A percentile compares a stretch with the other conserved stretches of the same genome.
Conservation (phyloP, 2,888 invertebrate species). For the Hemaris fuciformis region DNA sequence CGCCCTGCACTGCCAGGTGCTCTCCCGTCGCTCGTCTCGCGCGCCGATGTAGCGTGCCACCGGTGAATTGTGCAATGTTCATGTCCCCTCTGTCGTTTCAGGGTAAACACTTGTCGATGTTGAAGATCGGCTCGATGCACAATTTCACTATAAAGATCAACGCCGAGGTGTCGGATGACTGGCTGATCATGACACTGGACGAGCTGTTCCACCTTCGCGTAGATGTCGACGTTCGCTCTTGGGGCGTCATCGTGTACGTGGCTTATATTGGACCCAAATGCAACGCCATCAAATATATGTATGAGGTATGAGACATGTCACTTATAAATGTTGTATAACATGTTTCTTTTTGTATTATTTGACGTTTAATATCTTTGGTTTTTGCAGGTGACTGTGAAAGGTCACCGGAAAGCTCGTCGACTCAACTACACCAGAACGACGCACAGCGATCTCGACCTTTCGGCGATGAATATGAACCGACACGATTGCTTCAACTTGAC, state of each 20-base stretch:
- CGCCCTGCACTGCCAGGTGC: slow-evolving; percentile 44
- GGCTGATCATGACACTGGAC: slow-evolving; percentile 56
- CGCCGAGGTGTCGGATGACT: slow-evolving; percentile 59
- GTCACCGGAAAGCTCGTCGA: slow-evolving; percentile 54
- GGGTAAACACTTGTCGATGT: slow-evolving; percentile 55
- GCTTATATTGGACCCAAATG: slow-evolving; percentile 70
- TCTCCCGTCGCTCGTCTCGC: neutral
- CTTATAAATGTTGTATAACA: too few species aligned
- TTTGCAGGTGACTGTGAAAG: slow-evolving; percentile 55
- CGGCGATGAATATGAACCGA: slow-evolving; percentile 51
- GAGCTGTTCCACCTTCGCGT: slow-evolving; percentile 65
- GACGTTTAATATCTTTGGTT: neutral
- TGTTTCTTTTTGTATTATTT: neutral
- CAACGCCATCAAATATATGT: slow-evolving; percentile 54
- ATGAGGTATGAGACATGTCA: slow-evolving; percentile 64
- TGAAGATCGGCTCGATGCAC: slow-evolving; percentile 55
- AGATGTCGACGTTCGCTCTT: slow-evolving; percentile 59
- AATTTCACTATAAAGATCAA: slow-evolving; percentile 60
- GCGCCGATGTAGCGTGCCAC: too few species aligned
- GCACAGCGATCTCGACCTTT: slow-evolving; percentile 69
- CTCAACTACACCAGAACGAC: slow-evolving; percentile 59
- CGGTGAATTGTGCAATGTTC: too few species aligned
- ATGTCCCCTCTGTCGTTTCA: too few species aligned
- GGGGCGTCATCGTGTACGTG: slow-evolving; percentile 63
- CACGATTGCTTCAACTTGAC: slow-evolving; percentile 72